A percentile compares a stretch with the other conserved stretches of the same genome.
phyloP scores from a whole-genome alignment of 2,888 invertebrate species.

The Tipula confusa region DNA sequence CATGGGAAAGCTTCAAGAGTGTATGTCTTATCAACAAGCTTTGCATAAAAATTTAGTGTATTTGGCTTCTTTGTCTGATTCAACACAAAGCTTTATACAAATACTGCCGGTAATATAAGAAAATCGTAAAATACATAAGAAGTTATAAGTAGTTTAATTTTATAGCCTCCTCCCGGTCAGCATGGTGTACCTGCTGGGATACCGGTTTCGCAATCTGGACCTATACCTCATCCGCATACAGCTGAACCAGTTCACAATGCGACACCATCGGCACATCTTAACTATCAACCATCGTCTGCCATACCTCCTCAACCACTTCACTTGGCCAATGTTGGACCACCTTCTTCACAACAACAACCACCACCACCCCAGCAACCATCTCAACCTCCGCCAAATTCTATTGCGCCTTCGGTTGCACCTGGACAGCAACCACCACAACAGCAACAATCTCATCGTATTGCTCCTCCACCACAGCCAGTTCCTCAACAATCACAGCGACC shows the following conservation, averaged over 20 bases:
- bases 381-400: slow-evolving; percentile 30
- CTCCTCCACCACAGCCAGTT: slow-evolving; percentile 43
- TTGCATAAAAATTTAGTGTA: slow-evolving; percentile 94
- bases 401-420: slow-evolving; percentile 33
- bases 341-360: slow-evolving; percentile 49
- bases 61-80: slow-evolving; percentile 94
- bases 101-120: slow-evolving; percentile 72
- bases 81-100: slow-evolving; percentile 86
- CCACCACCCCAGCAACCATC: slow-evolving; percentile 41
- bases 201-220: slow-evolving; percentile 38
- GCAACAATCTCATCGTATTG: slow-evolving; percentile 28
- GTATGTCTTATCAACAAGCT: slow-evolving; percentile 89
- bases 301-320: slow-evolving; percentile 36
- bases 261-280: not conserved
- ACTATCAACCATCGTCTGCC: slow-evolving; percentile 33
- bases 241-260: slow-evolving; percentile 46
- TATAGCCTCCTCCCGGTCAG: slow-evolving; percentile 1
- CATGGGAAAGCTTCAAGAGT: slow-evolving; percentile 90
- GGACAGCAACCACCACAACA: slow-evolving; percentile 31
- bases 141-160: not conserved
- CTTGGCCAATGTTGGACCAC: slow-evolving; percentile 56
- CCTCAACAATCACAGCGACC: slow-evolving; percentile 55
- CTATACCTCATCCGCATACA: slow-evolving; percentile 47
- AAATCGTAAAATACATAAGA: not conserved
- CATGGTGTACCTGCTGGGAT: not conserved